Evolutionary conservation across 2,888 invertebrate genomes (phyloP), one percentile per base, ranked within the genome.

Genomic region (Metalampra italica): DNA sequence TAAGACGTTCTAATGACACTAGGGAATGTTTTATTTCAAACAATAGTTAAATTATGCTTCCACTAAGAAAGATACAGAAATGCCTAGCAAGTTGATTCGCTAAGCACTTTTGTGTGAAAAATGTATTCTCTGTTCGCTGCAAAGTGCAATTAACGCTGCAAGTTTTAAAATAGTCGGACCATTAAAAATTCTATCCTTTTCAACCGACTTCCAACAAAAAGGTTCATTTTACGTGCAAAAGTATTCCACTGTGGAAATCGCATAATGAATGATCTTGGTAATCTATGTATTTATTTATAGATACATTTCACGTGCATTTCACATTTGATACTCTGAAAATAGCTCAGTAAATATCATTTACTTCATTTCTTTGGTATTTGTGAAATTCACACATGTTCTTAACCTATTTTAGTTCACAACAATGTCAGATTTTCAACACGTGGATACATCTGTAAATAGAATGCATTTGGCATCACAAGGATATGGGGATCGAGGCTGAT

Each of bases 341-440:
- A 22, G 22, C 22, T 22, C 22, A 22, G 3, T 22, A 22, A 5
- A 5, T 3, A 3, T 3, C 22, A 22, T 22, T 3, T 5, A 32
- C 13, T 37, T 12, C 13, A 15, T 39, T 14, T 2, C 39, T 39
- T 39, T 45, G 42, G 43, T 29, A 67, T 66, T 59, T 53, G 47
- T 37, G 56, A 51, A 52, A 60, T 64, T 56, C 41, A 45, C 61
- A 64, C 60, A 55, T 60, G 56, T 51, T 66, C 56, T 62, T 63
- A 62, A 58, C 56, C 68, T 77, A 74, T 78, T 76, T 72, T 64
- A 50, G 62, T 57, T 50, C 49, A 61, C 58, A 63, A 75, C 71
- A 72, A 68, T 68, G 70, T 75, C 57, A 54, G 47, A 50, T 60
- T 58, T 49, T 55, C 59, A 57, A 66, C 72, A 70, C 65, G 68